Conservation (phyloP, 2,113 vertebrate genomes). For the Dromiciops gliroides region DNA sequence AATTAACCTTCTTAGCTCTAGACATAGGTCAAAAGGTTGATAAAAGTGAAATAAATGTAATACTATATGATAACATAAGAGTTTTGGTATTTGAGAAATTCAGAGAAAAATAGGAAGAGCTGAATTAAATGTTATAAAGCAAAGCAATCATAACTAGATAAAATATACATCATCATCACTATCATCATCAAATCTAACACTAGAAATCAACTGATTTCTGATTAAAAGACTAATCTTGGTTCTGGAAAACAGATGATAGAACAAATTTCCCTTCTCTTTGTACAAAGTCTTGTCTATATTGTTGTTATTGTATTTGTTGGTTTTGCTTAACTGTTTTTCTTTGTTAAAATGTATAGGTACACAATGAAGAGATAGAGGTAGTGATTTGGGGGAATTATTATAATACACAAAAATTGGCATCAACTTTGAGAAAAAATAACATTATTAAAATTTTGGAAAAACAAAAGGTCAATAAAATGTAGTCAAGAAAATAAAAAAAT, state of each 20-base stretch:
- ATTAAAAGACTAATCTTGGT: neutral
- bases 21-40: too few relatives aligned
- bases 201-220: neutral
- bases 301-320: neutral
- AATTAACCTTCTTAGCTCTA: too few relatives aligned
- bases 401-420: neutral
- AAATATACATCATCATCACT: neutral
- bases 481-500: neutral
- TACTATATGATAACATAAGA: neutral
- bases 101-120: neutral
- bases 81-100: neutral
- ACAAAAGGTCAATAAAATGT: too few relatives aligned
- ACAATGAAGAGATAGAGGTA: accelerated
- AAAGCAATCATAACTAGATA: neutral
- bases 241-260: neutral
- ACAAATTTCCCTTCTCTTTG: neutral
- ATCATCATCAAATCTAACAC: neutral
- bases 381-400: neutral
- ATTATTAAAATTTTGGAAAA: neutral
- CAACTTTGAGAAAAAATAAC: neutral
- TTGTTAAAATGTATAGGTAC: neutral
- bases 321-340: neutral
- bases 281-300: too few relatives aligned
- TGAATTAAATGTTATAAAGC: neutral
- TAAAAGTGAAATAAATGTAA: neutral